These are phyloP conservation scores for Tyto alba DNA, from an alignment of 2,113 vertebrate genomes.

Conservation along the genomic window DNA sequence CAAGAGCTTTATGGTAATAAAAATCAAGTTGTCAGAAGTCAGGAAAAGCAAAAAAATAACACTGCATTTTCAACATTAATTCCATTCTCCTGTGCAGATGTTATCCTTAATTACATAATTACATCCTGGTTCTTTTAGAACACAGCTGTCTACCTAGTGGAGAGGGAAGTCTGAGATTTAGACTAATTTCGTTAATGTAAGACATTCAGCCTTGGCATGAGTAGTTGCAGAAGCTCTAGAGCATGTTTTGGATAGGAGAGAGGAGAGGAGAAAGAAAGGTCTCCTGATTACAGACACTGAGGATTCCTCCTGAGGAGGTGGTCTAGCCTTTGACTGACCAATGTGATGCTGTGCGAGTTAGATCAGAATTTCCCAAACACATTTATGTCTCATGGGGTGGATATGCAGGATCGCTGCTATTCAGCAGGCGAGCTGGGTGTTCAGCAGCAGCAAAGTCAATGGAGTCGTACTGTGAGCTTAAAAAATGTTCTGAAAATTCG, in stretches of 20 bases:
- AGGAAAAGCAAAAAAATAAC: neutral
- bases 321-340: neutral
- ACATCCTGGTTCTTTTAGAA: neutral
- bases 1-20: neutral
- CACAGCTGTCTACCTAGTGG: neutral
- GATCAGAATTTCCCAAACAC: neutral
- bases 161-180: neutral
- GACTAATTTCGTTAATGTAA: neutral
- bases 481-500: neutral
- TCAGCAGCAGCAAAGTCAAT: neutral
- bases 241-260: neutral
- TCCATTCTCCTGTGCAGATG: slow-evolving; percentile 23
- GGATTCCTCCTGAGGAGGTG: neutral
- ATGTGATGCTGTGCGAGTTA: neutral
- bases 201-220: neutral
- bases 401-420: neutral
- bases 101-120: slow-evolving; percentile 37
- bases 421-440: neutral
- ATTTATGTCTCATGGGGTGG: neutral
- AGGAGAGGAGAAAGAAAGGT: neutral
- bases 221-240: neutral
- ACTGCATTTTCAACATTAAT: neutral
- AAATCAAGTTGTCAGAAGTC: neutral
- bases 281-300: neutral
- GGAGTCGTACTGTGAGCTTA: neutral